A percentile compares a stretch with the other conserved stretches of the same genome.
Conservation (phyloP, 2,888 invertebrate species). For the Diplazon laetatorius region DNA sequence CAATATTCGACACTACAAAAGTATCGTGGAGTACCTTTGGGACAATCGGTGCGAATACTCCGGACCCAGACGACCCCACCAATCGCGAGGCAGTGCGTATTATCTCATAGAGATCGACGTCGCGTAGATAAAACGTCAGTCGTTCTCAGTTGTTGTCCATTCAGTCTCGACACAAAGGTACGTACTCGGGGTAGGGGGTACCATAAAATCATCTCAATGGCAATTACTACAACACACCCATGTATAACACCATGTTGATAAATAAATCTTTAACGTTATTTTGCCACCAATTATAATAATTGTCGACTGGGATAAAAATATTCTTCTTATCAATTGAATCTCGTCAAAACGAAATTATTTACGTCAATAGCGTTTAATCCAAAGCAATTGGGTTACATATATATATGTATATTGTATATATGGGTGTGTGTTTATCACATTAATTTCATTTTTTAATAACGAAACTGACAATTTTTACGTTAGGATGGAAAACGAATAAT, state of each 20-base stretch:
- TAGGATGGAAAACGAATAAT: no score
- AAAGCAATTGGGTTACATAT: no score
- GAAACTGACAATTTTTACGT: no score
- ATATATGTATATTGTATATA: no score
- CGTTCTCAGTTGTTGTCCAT: constrained; percentile 72
- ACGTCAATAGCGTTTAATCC: no score
- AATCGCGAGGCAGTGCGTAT: constrained; percentile 69
- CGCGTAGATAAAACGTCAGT: constrained; percentile 64
- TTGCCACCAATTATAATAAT: no score
- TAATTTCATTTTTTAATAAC: no score
- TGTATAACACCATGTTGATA: constrained; percentile 26
- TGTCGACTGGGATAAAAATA: no score
- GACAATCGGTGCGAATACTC: constrained; percentile 70
- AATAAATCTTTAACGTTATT: no score
- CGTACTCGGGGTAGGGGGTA: constrained; percentile 71
- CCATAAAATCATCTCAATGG: constrained; percentile 74
- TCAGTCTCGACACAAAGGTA: constrained; percentile 76
- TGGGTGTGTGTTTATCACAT: no score
- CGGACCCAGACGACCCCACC: constrained; percentile 59
- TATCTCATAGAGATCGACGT: constrained; percentile 74
- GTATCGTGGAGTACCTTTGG: constrained; percentile 54
- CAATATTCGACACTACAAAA: constrained; percentile 60
- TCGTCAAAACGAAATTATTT: no score
- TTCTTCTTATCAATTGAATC: no score
- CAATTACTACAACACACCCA: constrained; percentile 70